A percentile compares a stretch with the other conserved stretches of the same genome.
These are phyloP conservation scores for Lithophane leautieri DNA, from an alignment of 2,888 invertebrate genomes.

Conservation along the genomic window DNA sequence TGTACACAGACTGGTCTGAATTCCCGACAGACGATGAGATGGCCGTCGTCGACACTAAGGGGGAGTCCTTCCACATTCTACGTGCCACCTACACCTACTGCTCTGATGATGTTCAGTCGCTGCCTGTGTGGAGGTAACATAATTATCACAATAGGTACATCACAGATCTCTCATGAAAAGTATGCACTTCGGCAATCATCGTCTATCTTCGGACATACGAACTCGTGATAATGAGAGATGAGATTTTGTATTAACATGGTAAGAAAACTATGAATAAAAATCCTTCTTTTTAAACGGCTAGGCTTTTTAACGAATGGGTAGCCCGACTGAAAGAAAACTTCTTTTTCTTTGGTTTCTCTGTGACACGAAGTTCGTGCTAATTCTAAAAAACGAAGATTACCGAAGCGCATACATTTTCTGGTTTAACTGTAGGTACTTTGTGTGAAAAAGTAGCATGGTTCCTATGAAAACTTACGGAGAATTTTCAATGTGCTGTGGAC, in stretches of 20 bases:
- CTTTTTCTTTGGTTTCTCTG: no score
- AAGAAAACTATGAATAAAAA: no score
- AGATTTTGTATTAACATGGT: no score
- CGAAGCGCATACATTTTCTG: no score
- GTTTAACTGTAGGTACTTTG: no score
- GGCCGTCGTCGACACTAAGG: slow-evolving; percentile 71
- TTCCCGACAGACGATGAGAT: slow-evolving; percentile 80
- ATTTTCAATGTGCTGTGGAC: background rate
- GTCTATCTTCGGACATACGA: background rate
- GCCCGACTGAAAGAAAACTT: no score
- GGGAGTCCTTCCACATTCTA: slow-evolving; percentile 77
- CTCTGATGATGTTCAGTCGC: slow-evolving; percentile 78
- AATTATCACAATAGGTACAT: background rate
- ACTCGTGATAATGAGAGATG: background rate
- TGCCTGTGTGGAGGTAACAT: slow-evolving; percentile 74
- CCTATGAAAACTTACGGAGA: background rate
- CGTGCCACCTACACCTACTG: slow-evolving; percentile 81
- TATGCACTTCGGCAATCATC: background rate
- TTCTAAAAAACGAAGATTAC: no score
- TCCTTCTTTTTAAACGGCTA: no score
- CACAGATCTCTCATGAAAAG: background rate
- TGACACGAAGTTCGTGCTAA: no score
- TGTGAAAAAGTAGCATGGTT: background rate
- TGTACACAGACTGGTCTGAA: slow-evolving; percentile 79
- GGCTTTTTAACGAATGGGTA: no score